A percentile compares a stretch with the other conserved stretches of the same genome.
Evolutionary conservation across 2,888 invertebrate genomes (phyloP).

Genomic region (Cetonia aurata): DNA sequence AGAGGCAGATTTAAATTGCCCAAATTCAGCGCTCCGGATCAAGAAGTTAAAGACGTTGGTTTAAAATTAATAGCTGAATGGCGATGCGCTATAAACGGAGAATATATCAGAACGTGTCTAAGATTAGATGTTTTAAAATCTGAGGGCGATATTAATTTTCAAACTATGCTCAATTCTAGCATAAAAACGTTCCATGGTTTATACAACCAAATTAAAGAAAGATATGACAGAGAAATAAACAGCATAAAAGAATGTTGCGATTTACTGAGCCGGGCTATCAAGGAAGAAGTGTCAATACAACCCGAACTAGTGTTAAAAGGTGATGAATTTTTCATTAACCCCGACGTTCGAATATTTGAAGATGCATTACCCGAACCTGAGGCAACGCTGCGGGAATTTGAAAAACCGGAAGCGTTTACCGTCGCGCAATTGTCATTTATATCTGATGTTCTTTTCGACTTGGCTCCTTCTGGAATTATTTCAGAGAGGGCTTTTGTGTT

Average conservation of each 20-base stretch:
- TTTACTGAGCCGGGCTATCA: conserved; percentile 63
- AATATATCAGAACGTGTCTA: conserved; percentile 68
- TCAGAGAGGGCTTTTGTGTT: conserved; percentile 63
- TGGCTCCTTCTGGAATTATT: conserved; percentile 65
- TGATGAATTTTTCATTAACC: conserved; percentile 63
- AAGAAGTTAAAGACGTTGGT: conserved; percentile 58
- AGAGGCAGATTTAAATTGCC: conserved; percentile 44
- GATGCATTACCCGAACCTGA: conserved; percentile 55
- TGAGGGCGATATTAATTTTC: conserved; percentile 66
- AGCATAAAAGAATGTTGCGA: conserved; percentile 63
- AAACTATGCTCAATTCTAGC: conserved; percentile 67
- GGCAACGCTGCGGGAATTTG: conserved; percentile 50
- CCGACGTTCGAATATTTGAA: conserved; percentile 59
- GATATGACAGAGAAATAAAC: conserved; percentile 64
- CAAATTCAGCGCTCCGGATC: conserved; percentile 48
- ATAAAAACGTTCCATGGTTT: conserved; percentile 69
- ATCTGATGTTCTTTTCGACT: conserved; percentile 59
- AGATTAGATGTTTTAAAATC: conserved; percentile 68
- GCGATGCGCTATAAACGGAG: conserved; percentile 71
- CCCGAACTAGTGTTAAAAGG: conserved; percentile 65
- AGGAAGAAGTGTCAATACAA: conserved; percentile 65
- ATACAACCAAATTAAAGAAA: conserved; percentile 66
- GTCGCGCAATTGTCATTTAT: conserved; percentile 59
- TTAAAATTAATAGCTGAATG: conserved; percentile 71
- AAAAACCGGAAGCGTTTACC: conserved; percentile 55